These are phyloP conservation scores for Thalassarche chlororhynchos DNA, from an alignment of 2,113 vertebrate species.

Conservation along the genomic window DNA sequence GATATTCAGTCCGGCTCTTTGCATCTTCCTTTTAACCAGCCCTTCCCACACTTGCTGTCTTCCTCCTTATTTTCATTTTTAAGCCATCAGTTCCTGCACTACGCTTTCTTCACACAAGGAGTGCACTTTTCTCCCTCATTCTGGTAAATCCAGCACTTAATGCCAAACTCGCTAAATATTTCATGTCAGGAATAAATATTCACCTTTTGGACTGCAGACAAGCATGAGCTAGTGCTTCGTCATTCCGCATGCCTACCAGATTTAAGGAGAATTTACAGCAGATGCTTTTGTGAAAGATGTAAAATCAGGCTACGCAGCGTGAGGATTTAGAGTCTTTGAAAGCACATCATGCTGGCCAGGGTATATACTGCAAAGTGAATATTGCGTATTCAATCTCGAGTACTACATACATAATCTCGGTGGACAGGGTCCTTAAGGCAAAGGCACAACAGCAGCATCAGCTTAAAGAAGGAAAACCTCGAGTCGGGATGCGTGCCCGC, in stretches of 20 bases:
- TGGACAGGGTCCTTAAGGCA: neutral
- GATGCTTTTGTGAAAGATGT: neutral
- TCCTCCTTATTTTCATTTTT: neutral
- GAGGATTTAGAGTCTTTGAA: neutral
- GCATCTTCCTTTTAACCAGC: neutral
- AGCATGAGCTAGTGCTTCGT: neutral
- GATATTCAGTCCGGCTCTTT: neutral
- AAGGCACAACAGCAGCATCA: neutral
- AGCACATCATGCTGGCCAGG: fast-evolving
- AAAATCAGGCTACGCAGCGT: fast-evolving
- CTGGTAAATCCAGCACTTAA: neutral
- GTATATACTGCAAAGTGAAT: fast-evolving
- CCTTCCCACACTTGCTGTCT: neutral
- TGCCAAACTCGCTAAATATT: neutral
- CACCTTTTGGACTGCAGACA: neutral
- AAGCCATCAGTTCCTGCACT: fast-evolving
- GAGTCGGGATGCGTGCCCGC: fast-evolving
- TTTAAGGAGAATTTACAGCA: neutral
- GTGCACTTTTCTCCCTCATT: neutral
- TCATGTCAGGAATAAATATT: neutral
- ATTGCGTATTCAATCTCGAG: fast-evolving
- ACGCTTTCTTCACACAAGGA: fast-evolving
- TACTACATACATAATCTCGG: fast-evolving
- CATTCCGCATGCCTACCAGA: neutral
- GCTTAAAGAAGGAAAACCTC: neutral